Evolutionary conservation across 1,140 invertebrate species (phyloP).

Genomic region (Oreohelix idahoensis): DNA sequence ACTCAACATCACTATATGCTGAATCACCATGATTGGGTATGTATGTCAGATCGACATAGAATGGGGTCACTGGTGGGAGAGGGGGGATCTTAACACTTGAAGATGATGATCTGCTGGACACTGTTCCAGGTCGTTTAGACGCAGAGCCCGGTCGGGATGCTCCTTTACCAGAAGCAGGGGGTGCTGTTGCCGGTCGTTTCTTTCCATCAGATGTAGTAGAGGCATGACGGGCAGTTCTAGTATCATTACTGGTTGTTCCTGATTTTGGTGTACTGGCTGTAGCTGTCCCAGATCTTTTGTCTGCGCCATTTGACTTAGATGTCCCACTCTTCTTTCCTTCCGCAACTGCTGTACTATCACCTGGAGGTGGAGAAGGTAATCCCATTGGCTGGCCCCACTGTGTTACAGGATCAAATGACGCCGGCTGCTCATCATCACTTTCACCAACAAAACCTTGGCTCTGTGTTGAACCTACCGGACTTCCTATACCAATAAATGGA

Average conservation of each 20-base stretch:
- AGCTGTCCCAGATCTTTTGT: neutral
- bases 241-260: slow-evolving; percentile 9
- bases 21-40: slow-evolving; percentile 96
- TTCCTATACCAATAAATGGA: neutral
- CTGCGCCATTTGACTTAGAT: neutral
- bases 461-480: neutral
- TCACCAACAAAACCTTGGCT: neutral
- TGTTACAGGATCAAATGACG: slow-evolving; percentile 77
- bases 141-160: slow-evolving; percentile 43
- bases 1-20: slow-evolving; percentile 93
- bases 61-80: slow-evolving; percentile 69
- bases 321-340: neutral
- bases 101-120: slow-evolving; percentile 51
- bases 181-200: slow-evolving; percentile 43
- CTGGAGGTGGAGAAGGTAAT: slow-evolving; percentile 84
- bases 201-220: slow-evolving; percentile 34
- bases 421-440: slow-evolving; percentile 7
- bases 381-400: slow-evolving; percentile 93
- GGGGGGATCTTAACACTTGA: slow-evolving; percentile 56
- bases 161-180: slow-evolving; percentile 40
- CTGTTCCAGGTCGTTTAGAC: slow-evolving; percentile 53
- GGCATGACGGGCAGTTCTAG: neutral
- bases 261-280: slow-evolving; percentile 13
- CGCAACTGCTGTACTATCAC: neutral
- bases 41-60: slow-evolving; percentile 96